Conservation (phyloP, 2,113 vertebrate genomes). For the Seriola rivoliana region DNA sequence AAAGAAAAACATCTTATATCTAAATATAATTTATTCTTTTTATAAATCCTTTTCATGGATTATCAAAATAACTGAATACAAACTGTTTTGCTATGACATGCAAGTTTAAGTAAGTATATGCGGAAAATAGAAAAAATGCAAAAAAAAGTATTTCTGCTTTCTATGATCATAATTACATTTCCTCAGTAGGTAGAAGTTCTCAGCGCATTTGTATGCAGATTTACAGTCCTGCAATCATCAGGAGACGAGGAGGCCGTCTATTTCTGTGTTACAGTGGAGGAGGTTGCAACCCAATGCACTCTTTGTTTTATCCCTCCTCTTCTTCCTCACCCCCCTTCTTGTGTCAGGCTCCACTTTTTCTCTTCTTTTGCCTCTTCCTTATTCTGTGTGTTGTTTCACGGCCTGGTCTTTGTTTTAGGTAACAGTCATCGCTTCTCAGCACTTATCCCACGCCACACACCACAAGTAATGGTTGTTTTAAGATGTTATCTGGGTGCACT, state of each 20-base stretch:
- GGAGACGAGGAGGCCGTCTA: not conserved
- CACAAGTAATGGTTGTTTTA: slow-evolving; percentile 70
- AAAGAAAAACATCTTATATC: too few relatives aligned
- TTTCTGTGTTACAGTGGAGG: not conserved
- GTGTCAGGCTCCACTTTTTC: not conserved
- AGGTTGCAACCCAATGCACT: not conserved
- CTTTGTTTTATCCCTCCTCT: not conserved
- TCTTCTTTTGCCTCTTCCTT: slow-evolving; percentile 6
- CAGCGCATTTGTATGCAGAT: too few relatives aligned
- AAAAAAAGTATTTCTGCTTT: too few relatives aligned
- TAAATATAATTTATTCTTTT: not conserved
- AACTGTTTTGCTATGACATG: too few relatives aligned
- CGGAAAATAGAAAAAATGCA: too few relatives aligned
- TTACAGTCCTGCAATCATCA: not conserved
- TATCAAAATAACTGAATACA: too few relatives aligned
- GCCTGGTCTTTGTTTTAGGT: slow-evolving; percentile 59
- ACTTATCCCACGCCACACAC: slow-evolving; percentile 63
- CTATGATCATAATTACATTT: too few relatives aligned
- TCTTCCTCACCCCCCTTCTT: not conserved
- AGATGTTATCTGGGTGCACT: slow-evolving; percentile 67
- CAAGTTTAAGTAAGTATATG: too few relatives aligned
- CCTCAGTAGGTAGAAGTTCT: too few relatives aligned
- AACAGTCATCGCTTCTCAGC: slow-evolving; percentile 55
- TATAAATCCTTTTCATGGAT: not conserved
- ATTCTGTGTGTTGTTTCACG: slow-evolving; percentile 27